Evolutionary conservation across 2,113 vertebrate species (phyloP).

Genomic region (Microcebus murinus): DNA sequence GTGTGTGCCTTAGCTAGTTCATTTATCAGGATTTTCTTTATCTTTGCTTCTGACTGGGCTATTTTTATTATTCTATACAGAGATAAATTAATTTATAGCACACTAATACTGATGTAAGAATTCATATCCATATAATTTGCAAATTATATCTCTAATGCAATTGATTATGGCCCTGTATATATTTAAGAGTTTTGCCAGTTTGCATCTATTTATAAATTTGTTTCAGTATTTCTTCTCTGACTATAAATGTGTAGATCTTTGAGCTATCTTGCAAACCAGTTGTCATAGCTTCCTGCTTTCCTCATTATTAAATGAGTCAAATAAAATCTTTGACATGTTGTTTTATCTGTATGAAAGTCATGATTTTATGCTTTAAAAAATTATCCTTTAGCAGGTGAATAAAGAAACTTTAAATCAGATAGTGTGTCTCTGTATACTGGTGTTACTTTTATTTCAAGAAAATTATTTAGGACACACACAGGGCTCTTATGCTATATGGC

Average conservation of each 20-base stretch:
- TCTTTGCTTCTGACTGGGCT: not conserved
- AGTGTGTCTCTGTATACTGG: not conserved
- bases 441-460: conserved; percentile 8
- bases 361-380: not conserved
- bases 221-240: not conserved
- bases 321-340: conserved; percentile 18
- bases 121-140: not conserved
- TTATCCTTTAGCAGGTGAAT: conserved; percentile 23
- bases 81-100: not conserved
- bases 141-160: conserved; percentile 35
- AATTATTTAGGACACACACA: not conserved
- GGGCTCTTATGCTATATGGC: not conserved
- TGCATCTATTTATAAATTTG: conserved; percentile 30
- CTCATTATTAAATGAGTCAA: conserved; percentile 43
- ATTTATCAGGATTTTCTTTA: not conserved
- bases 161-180: not conserved
- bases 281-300: not conserved
- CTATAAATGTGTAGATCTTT: not conserved
- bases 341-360: not conserved
- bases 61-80: not conserved
- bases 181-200: not conserved
- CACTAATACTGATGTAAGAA: not conserved
- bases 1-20: not conserved
- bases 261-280: conserved; percentile 1
- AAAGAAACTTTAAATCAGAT: conserved; percentile 58